Evolutionary conservation across 2,888 invertebrate species (phyloP), one percentile per base, ranked within the genome.

Genomic region (Netelia inedita): DNA sequence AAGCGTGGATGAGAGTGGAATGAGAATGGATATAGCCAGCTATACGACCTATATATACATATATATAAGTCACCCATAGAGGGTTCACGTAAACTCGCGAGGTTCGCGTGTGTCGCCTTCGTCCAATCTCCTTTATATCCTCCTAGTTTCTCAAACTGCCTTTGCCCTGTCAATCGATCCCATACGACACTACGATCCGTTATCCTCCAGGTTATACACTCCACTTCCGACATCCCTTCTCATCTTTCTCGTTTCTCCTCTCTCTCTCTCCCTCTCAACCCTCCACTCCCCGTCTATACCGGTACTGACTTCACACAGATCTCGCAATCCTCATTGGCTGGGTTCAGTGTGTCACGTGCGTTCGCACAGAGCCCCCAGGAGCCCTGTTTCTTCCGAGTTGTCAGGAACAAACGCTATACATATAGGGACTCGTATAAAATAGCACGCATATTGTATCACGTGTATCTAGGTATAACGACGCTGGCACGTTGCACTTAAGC

Each of bases 101-200:
- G 74, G 73, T 76, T 59, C 73, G 55, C 78, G 59, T 41, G 83
- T 75, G 79, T 82, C 86, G 86, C 88, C 87, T 89, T 88, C 90
- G 90, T 91, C 91, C 91, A 91, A 91, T 91, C 91, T 91, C 89
- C 89, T 91, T 91, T 91, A 91, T 91, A 89, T 89, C 89, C 89
- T 88, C 69, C 88, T 82, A 89, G 89, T 91, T 91, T 89, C 90
- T 88, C 89, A 85, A 90, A 90, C 88, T 88, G 87, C 88, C 80
- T 90, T 85, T 87, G 85, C 88, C 89, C 87, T 89, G 90, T 90
- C 91, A 91, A 91, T 91, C 91, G 90, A 91, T 91, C 85, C 86
- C 76, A 76, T 87, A 82, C 88, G 86, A 87, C 88, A 86, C 86
- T 85, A 69, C 88, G 87, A 88, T 88, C 86, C 87, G 88, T 88